These are phyloP conservation scores for Microtus richardsoni DNA, from an alignment of 2,113 vertebrate genomes.

Conservation along the genomic window DNA sequence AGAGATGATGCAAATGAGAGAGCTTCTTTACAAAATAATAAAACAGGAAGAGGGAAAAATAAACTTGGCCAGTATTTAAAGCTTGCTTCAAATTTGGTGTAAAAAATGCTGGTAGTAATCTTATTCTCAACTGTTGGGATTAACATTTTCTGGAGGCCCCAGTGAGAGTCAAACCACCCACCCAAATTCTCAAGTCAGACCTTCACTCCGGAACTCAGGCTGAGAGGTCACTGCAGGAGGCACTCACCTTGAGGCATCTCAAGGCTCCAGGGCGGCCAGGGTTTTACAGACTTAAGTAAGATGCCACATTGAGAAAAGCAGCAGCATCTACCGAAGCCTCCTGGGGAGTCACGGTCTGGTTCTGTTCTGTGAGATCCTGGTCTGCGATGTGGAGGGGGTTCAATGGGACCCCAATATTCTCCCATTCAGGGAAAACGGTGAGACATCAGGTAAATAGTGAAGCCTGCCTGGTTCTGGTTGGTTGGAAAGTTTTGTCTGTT, in stretches of 20 bases:
- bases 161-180: background rate
- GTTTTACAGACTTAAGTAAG: background rate
- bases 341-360: background rate
- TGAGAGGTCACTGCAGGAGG: background rate
- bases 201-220: background rate
- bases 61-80: background rate
- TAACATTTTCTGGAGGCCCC: no score
- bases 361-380: background rate
- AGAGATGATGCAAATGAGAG: background rate
- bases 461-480: background rate
- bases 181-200: background rate
- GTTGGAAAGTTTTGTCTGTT: background rate
- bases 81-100: background rate
- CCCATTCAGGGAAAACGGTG: background rate
- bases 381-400: background rate
- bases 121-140: background rate
- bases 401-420: background rate
- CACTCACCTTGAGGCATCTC: background rate
- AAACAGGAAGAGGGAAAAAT: background rate
- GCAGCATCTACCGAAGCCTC: background rate
- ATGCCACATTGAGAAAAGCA: background rate
- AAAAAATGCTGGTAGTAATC: background rate
- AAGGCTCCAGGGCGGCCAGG: background rate
- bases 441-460: no score
- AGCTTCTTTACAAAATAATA: background rate